phyloP scores from a whole-genome alignment of 2,113 vertebrate genomes.

The Pluvianellus socialis region DNA sequence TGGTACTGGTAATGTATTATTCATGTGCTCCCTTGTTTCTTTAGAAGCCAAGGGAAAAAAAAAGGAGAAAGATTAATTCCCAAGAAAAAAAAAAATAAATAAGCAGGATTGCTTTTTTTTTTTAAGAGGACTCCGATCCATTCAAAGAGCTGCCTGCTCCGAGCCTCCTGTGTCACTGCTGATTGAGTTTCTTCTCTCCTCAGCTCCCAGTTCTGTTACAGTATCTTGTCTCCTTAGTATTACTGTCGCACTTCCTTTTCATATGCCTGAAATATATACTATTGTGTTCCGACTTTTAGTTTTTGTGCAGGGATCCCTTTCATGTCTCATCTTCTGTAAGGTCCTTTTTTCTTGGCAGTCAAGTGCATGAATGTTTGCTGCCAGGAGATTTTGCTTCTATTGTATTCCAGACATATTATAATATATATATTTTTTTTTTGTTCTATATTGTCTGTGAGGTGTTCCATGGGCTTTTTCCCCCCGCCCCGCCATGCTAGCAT shows the following conservation, averaged over 20 bases:
- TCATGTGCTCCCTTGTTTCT: slow-evolving; percentile 53
- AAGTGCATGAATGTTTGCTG: slow-evolving; percentile 75
- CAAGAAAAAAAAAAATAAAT: slow-evolving; percentile 8
- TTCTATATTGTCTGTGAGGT: slow-evolving; percentile 57
- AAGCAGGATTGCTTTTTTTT: background rate
- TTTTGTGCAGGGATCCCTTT: slow-evolving; percentile 77
- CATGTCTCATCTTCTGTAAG: slow-evolving; percentile 75
- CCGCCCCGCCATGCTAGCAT: slow-evolving; percentile 35
- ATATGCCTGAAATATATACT: slow-evolving; percentile 77
- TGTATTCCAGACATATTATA: slow-evolving; percentile 68
- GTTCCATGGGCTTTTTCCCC: background rate
- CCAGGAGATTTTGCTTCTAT: slow-evolving; percentile 72
- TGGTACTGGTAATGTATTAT: slow-evolving; percentile 47
- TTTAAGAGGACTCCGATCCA: slow-evolving; percentile 21
- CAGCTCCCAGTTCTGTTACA: slow-evolving; percentile 49
- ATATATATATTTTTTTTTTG: slow-evolving; percentile 43
- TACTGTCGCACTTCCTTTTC: slow-evolving; percentile 69
- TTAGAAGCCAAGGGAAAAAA: slow-evolving; percentile 64
- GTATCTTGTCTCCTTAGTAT: slow-evolving; percentile 74
- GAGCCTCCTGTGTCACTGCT: slow-evolving; percentile 52
- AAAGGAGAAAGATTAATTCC: slow-evolving; percentile 72
- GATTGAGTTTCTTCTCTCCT: slow-evolving; percentile 69
- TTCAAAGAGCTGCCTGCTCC: slow-evolving; percentile 46
- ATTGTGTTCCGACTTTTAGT: slow-evolving; percentile 77
- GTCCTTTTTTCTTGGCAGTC: slow-evolving; percentile 78